Base-by-base conservation (phyloP, 2,888 invertebrate genomes). In the Rotaria magnacalcarata region DNA sequence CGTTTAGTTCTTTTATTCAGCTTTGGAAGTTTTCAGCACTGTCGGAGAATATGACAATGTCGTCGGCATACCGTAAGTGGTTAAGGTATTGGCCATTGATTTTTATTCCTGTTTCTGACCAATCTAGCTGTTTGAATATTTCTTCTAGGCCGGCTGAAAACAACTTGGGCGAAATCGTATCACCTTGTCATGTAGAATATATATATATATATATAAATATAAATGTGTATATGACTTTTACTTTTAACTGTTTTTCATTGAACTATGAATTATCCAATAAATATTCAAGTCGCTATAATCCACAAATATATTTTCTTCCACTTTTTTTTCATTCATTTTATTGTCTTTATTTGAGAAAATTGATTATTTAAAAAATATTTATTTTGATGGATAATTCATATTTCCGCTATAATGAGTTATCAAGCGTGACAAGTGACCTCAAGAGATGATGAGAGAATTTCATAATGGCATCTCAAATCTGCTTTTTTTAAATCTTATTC, bases 361-460 rank as follows among this genome's bases (percentile, higher is more conserved):
- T 21, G 34, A 16, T 27, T 67, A 27, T 14, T 14, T 34, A 67
- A 16, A 67, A 34, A 5, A 34, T 27, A 34, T 34, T 4, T 0
- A 10, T 67, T 34, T 27, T 16, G 1, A 34, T 34, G 8, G 5
- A 67, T 11, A 2, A 16, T 11, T 14, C 34, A 67, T 16, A 34
- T 67, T 67, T 67, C 67, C 34, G 34, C 34, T 67, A 19, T 34
- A 67, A 11, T 67, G 27, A 67, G 67, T 34, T 67, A 67, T 67
- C 27, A 67, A 67, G 67, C 67, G 67, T 67, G 67, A 67, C 67
- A 67, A 67, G 34, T 67, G 67, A 67, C 67, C 67, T 67, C 67
- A 27, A 67, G 27, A 67, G 67, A 67, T 67, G 27, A 67, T 67
- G 67, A 67, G 67, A 67, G 67, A 67, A 67, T 67, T 67, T 67